Evolutionary conservation across 2,888 invertebrate genomes (phyloP), one percentile per base, ranked within the genome.

Genomic region (Meganola albula): DNA sequence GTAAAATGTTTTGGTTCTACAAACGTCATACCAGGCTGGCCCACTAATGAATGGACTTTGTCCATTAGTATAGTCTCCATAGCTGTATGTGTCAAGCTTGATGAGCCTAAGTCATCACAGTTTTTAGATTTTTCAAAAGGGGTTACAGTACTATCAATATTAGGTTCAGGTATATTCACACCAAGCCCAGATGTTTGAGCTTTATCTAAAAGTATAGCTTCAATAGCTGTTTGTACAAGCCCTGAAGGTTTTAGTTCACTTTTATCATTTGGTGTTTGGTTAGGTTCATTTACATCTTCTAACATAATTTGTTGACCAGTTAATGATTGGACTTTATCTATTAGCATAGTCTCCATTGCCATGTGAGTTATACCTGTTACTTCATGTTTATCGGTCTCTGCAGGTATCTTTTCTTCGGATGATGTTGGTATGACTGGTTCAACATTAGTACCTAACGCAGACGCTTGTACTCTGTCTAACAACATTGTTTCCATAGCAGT

Each of bases 301-400:
- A n/a, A n/a, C n/a, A n/a, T n/a, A n/a, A n/a, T n/a, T n/a, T n/a
- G n/a, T n/a, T n/a, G n/a, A n/a, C n/a, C n/a, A n/a, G n/a, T n/a
- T n/a, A n/a, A 50, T 7, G 69, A 54, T 25, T 74, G 79, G 0
- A 84, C 75, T 52, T 74, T 82, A 40, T 88, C 88, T 47, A 87
- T 76, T 4, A 87, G 63, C 24, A 87, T 87, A 10, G 85, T 85
- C 56, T 82, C 76, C 58, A 88, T 75, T 1, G 87, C 87, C 11
- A 78, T 78, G 21, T 74, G 75, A 18, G 87, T 50, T 22, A 87
- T 42, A 10, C 82, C 74, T 1, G 65, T 60, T 1, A 70, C 40
- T 5, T 48, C 43, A 4, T 37, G 33, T 18, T 42, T 46, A 14
- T n/a, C n/a, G n/a, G n/a, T n/a, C n/a, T n/a, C n/a, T n/a, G n/a